Percentiles rank a stretch among this genome's conserved stretches.
These are phyloP conservation scores for Esox niger DNA, from an alignment of 2,113 vertebrate species.

Conservation along the genomic window DNA sequence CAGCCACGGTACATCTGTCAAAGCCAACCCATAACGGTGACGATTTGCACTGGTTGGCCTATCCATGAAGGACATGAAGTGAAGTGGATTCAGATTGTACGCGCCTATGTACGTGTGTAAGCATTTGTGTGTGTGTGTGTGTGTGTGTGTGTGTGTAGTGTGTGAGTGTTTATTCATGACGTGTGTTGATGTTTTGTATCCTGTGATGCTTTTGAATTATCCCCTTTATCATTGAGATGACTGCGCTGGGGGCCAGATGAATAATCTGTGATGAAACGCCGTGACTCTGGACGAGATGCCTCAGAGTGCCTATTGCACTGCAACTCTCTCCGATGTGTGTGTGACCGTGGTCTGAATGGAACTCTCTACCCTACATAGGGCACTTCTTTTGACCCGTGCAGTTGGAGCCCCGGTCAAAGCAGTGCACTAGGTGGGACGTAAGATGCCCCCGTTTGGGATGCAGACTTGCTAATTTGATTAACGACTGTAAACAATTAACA, in stretches of 20 bases:
- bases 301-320: slow-evolving; percentile 13
- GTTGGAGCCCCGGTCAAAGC: no score
- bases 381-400: no score
- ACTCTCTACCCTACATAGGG: no score
- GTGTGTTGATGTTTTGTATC: slow-evolving; percentile 8
- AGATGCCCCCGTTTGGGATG: no score
- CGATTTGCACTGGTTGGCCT: no score
- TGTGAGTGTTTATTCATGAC: not conserved
- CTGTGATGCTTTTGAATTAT: not conserved
- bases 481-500: slow-evolving; percentile 70
- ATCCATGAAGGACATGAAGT: no score
- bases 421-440: slow-evolving; percentile 19
- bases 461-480: slow-evolving; percentile 69
- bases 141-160: slow-evolving; percentile 20
- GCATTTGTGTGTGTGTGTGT: slow-evolving; percentile 16
- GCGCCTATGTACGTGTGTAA: slow-evolving; percentile 32
- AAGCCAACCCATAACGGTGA: no score
- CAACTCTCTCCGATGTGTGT: slow-evolving; percentile 44
- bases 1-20: not conserved
- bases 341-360: not conserved
- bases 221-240: slow-evolving; percentile 1
- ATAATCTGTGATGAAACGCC: slow-evolving; percentile 56
- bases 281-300: not conserved
- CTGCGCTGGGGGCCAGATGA: slow-evolving; percentile 48
- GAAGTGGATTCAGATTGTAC: slow-evolving; percentile 15